These are phyloP conservation scores for Linepithema humile DNA, from an alignment of 1,140 invertebrate genomes.

Conservation along the genomic window DNA sequence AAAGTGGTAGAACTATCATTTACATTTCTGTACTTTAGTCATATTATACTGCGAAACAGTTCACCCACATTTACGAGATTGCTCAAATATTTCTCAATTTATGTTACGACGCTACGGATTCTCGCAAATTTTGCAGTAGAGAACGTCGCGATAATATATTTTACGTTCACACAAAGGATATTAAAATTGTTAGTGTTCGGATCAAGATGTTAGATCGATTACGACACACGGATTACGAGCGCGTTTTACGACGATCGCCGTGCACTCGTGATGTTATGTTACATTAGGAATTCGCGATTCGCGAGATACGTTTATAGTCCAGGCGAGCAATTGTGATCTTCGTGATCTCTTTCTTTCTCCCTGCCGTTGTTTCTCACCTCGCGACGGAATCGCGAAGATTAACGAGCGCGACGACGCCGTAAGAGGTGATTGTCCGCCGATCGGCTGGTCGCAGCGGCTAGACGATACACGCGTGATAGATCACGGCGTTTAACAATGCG, in stretches of 20 bases:
- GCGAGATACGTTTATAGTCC: constrained; percentile 25
- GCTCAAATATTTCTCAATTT: not conserved
- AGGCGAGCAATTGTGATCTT: constrained; percentile 12
- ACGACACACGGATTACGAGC: constrained; percentile 18
- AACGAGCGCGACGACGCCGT: constrained; percentile 37
- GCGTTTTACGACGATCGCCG: constrained; percentile 35
- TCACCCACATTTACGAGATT: not conserved
- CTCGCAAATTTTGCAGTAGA: not conserved
- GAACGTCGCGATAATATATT: constrained; percentile 5
- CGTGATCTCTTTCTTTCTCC: not conserved
- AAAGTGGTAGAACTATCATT: not conserved
- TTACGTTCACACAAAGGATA: not conserved
- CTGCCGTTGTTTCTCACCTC: constrained; percentile 11
- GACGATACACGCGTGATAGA: constrained; percentile 42
- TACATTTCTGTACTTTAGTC: not conserved
- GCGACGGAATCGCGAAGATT: constrained; percentile 52
- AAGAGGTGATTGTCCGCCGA: constrained; percentile 1
- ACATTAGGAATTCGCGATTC: not conserved
- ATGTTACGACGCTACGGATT: too few relatives aligned
- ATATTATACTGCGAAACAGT: too few relatives aligned
- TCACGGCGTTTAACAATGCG: constrained; percentile 51
- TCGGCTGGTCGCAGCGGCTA: constrained; percentile 15
- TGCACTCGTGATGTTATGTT: not conserved
- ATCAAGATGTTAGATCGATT: constrained; percentile 22
- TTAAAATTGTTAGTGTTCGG: constrained; percentile 14